Conservation (phyloP, 2,888 invertebrate genomes). For the Raillietiella orientalis region DNA sequence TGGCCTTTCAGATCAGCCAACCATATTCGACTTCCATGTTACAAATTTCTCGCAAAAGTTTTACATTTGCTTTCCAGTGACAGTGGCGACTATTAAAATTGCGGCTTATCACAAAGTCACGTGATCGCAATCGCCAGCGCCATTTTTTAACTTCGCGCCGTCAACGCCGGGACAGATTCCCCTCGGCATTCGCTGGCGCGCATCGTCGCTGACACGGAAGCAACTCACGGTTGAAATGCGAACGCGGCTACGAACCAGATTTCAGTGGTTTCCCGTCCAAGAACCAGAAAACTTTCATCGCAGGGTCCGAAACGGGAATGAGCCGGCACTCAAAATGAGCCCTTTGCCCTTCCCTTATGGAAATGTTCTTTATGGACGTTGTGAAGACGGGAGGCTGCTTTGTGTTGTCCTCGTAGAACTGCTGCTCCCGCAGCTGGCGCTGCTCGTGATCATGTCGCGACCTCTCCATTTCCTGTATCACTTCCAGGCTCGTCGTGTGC, state of each 20-base stretch:
- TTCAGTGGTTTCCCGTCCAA: conserved; percentile 64
- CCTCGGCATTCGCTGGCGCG: too few relatives aligned
- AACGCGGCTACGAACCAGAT: conserved; percentile 27
- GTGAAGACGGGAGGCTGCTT: conserved; percentile 78
- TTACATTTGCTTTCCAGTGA: too few relatives aligned
- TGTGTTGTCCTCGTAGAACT: conserved; percentile 43
- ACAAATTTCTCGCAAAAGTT: too few relatives aligned
- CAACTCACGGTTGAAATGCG: too few relatives aligned
- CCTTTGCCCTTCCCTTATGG: conserved; percentile 72
- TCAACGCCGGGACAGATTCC: too few relatives aligned
- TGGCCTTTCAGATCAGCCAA: too few relatives aligned
- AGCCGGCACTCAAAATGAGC: conserved; percentile 79
- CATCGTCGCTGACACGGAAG: too few relatives aligned
- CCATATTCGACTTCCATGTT: too few relatives aligned
- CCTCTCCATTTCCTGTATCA: conserved; percentile 63
- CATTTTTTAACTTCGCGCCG: too few relatives aligned
- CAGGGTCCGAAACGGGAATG: conserved; percentile 72
- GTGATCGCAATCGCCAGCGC: too few relatives aligned
- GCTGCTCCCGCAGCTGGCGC: conserved; percentile 36
- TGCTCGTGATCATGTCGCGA: conserved; percentile 30
- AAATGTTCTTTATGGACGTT: conserved; percentile 59
- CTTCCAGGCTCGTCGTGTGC: conserved; percentile 56
- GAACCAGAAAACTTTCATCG: conserved; percentile 84
- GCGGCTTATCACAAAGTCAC: too few relatives aligned
- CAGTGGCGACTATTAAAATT: too few relatives aligned